Base-by-base conservation (phyloP, 2,797 vertebrate species). In the Cuculus canorus region DNA sequence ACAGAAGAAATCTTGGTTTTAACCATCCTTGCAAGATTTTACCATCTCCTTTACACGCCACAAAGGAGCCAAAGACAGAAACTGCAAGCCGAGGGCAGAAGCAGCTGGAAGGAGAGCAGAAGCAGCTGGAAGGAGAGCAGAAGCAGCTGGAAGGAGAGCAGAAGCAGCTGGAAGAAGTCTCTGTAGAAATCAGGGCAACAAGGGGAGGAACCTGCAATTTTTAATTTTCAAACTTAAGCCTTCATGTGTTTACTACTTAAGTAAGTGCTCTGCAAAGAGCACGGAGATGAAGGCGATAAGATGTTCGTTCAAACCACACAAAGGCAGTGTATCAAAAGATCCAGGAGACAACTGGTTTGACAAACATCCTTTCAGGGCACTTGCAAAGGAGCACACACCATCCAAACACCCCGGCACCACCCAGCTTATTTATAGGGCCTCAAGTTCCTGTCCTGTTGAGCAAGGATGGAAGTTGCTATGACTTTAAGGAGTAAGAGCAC, bases 351-450 rank as follows among this genome's bases (percentile, higher is more conserved):
- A 84, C 82, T 73, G 50, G 23, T 84, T 61, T 95, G 91, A 97
- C 94, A 96, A 96, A 96, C 93, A 96, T 96, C 96, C 91, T 96
- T 91, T 59, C 35, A 5, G 78, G 56, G 48, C 2, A n/a, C 88
- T 89, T 9, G 9, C 32, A 41, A 63, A 66, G 90, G 30, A 54
- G 56, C 11, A 0, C 4, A 4, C 15, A 65, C 83, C 83, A 32
- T 8, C 47, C 82, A 32, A 45, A 56, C 64, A 65, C 37, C 45
- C 35, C 13, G 1, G 69, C 64, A 19, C 35, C 10, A 2, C 5
- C 0, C 1, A 0, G 17, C 61, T 75, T 70, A 85, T 71, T 86
- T 32, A 32, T 0, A 50, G 48, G 35, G 64, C 24, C 24, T 30
- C 1, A 0, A 19, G 73, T 18, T 89, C 56, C 87, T 70, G 77